Evolutionary conservation across 2,888 invertebrate species (phyloP).

Genomic region (Cryptosula pallasiana): DNA sequence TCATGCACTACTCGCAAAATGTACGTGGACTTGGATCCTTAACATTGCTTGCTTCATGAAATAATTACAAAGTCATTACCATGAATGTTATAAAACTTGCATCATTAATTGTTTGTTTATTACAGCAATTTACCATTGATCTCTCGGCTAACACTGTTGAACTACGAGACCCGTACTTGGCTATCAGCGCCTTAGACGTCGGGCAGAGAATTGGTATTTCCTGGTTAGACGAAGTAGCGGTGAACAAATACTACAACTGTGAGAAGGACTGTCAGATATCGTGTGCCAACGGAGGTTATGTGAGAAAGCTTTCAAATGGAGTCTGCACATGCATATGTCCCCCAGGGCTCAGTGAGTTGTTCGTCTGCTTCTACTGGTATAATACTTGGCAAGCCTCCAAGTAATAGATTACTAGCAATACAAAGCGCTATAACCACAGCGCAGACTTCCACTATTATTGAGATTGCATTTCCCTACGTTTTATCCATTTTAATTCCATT

Average conservation of each 20-base stretch:
- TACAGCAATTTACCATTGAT: constrained; percentile 20
- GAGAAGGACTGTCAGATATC: background rate
- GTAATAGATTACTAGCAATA: too few species aligned
- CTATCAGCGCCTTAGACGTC: constrained; percentile 13
- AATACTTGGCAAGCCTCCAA: too few species aligned
- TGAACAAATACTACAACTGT: constrained; percentile 21
- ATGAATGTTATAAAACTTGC: too few species aligned
- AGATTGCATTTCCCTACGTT: too few species aligned
- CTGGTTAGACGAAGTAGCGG: constrained; percentile 16
- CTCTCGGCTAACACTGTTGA: background rate
- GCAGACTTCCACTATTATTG: too few species aligned
- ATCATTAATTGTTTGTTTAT: too few species aligned
- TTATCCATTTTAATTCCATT: too few species aligned
- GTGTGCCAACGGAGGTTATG: constrained; percentile 9
- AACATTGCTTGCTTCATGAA: too few species aligned
- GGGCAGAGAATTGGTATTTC: constrained; percentile 19
- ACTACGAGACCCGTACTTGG: constrained; percentile 1
- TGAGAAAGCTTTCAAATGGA: constrained; percentile 9
- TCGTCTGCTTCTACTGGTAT: too few species aligned
- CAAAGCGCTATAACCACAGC: too few species aligned
- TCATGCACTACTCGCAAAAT: constrained; percentile 21
- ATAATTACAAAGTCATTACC: too few species aligned
- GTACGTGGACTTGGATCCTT: too few species aligned
- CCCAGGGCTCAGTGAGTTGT: background rate
- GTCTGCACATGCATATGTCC: constrained; percentile 7